A percentile compares a stretch with the other conserved stretches of the same genome.
These are phyloP conservation scores for Meganola albula DNA, from an alignment of 2,888 invertebrate species.

Conservation along the genomic window DNA sequence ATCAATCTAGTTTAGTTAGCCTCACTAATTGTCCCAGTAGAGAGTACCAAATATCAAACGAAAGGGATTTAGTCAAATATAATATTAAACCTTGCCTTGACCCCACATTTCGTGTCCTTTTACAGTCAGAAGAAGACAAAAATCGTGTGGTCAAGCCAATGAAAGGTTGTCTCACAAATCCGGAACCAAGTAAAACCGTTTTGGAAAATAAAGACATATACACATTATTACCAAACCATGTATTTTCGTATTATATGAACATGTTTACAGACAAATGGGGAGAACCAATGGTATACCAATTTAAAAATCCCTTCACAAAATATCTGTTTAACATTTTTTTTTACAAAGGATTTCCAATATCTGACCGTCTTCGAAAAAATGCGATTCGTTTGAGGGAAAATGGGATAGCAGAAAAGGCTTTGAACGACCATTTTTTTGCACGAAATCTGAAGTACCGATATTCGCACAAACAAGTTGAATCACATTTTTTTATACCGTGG, in stretches of 20 bases:
- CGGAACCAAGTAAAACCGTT: slow-evolving; percentile 10
- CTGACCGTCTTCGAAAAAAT: slow-evolving; percentile 6
- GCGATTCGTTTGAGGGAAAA: slow-evolving; percentile 16
- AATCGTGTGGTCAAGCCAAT: background rate
- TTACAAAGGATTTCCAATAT: slow-evolving; percentile 24
- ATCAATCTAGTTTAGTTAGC: slow-evolving; percentile 31
- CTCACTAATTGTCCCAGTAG: slow-evolving; percentile 24
- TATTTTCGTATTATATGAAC: slow-evolving; percentile 13
- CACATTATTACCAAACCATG: slow-evolving; percentile 14
- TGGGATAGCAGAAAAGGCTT: slow-evolving; percentile 16
- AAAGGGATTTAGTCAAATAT: slow-evolving; percentile 7
- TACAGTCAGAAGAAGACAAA: slow-evolving; percentile 10
- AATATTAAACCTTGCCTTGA: slow-evolving; percentile 42
- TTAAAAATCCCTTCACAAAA: slow-evolving; percentile 13
- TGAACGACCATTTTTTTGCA: slow-evolving; percentile 12
- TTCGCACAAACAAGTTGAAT: slow-evolving; percentile 12
- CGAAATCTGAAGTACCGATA: slow-evolving; percentile 12
- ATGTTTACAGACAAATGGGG: slow-evolving; percentile 20
- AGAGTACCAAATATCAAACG: slow-evolving; percentile 20
- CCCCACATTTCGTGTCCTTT: slow-evolving; percentile 21
- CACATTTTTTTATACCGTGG: slow-evolving; percentile 22
- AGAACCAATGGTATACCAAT: slow-evolving; percentile 10
- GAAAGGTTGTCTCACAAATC: slow-evolving; percentile 17
- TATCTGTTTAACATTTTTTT: slow-evolving; percentile 12
- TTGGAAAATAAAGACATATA: slow-evolving; percentile 10